phyloP scores from a whole-genome alignment of 2,888 invertebrate species.

The Dryococelus australis region DNA sequence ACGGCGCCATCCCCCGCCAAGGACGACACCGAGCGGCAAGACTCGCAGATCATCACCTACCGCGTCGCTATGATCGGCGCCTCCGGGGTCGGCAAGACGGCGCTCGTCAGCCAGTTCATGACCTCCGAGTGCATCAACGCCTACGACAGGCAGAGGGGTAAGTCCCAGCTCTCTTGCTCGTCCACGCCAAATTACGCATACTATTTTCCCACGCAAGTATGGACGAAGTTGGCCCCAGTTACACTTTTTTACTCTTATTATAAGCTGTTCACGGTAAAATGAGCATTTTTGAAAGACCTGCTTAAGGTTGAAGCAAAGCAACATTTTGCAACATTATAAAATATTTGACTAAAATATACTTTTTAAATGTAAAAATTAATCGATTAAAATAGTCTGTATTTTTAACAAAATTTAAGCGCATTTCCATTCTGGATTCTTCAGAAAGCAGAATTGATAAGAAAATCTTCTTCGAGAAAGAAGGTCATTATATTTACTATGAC shows the following conservation, averaged over 20 bases:
- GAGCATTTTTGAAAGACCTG: too few species aligned
- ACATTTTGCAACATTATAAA: too few species aligned
- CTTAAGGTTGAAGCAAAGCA: too few species aligned
- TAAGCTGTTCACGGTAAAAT: too few species aligned
- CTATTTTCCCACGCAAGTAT: not conserved
- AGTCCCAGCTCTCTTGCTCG: constrained; percentile 47
- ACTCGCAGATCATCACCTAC: constrained; percentile 61
- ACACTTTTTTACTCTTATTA: not conserved
- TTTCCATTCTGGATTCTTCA: too few species aligned
- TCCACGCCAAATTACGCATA: not conserved
- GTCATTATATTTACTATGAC: too few species aligned
- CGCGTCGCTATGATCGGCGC: constrained; percentile 81
- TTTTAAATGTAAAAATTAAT: too few species aligned
- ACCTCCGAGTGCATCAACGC: constrained; percentile 95
- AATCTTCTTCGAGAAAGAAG: too few species aligned
- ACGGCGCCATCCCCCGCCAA: constrained; percentile 42
- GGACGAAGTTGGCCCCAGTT: not conserved
- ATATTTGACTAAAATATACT: too few species aligned
- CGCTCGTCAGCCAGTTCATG: constrained; percentile 87
- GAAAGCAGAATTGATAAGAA: too few species aligned
- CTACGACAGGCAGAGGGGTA: constrained; percentile 86
- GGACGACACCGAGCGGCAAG: constrained; percentile 41
- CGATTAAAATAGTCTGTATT: too few species aligned
- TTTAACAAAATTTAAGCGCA: too few species aligned
- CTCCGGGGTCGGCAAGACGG: constrained; percentile 84